Percentiles rank a stretch among this genome's conserved stretches.
These are phyloP conservation scores for Stegodyphus dumicola DNA, from an alignment of 1,140 invertebrate genomes.

Conservation along the genomic window DNA sequence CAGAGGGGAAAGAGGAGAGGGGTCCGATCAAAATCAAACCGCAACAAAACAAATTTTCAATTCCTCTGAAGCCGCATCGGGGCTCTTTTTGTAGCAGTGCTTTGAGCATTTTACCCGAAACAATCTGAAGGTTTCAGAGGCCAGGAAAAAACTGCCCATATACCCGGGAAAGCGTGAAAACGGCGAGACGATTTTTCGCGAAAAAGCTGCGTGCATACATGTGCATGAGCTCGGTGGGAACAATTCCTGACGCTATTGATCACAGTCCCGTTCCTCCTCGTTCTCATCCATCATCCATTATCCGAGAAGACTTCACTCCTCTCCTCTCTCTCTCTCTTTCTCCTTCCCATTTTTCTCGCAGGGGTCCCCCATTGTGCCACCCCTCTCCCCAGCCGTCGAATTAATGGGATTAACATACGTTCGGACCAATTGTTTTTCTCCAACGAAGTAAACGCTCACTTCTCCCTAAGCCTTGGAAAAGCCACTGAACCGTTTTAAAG, in stretches of 20 bases:
- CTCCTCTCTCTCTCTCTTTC: constrained; percentile 17
- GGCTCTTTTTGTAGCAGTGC: background rate
- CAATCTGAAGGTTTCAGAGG: constrained; percentile 32
- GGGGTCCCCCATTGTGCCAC: constrained; percentile 16
- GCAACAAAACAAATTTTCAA: constrained; percentile 57
- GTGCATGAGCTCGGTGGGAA: constrained; percentile 51
- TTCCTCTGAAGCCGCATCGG: constrained; percentile 18
- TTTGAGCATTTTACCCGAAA: constrained; percentile 50
- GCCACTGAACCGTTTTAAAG: constrained; percentile 49
- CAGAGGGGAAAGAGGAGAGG: background rate
- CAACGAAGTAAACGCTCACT: constrained; percentile 24
- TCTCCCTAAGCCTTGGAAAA: constrained; percentile 34
- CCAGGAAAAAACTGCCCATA: constrained; percentile 4
- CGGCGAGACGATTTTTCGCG: constrained; percentile 57
- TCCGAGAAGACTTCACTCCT: constrained; percentile 58
- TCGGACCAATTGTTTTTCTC: constrained; percentile 56
- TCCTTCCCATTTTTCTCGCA: constrained; percentile 38
- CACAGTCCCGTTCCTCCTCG: constrained; percentile 40
- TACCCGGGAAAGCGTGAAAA: constrained; percentile 56
- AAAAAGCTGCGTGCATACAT: constrained; percentile 55
- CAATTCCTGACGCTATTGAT: constrained; percentile 60
- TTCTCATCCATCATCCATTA: constrained; percentile 59
- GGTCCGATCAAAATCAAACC: constrained; percentile 37
- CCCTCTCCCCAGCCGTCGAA: constrained; percentile 42
- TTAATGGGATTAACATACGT: constrained; percentile 61